phyloP scores from a whole-genome alignment of 1,140 invertebrate genomes.

The Drosophila sp. region DNA sequence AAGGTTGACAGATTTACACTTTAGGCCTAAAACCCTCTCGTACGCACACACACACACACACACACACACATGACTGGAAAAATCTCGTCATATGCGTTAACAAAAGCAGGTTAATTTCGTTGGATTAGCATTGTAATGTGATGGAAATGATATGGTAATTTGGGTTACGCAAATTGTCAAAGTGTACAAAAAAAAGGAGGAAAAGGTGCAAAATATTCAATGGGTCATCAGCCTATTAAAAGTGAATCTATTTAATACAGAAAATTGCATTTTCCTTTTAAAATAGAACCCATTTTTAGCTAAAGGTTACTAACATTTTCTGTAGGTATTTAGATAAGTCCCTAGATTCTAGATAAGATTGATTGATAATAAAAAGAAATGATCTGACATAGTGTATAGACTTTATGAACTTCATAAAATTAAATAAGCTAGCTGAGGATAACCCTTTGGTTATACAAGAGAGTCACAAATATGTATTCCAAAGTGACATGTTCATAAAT shows the following conservation, averaged over 20 bases:
- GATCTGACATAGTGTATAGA: too few relatives aligned
- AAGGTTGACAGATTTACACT: conserved; percentile 62
- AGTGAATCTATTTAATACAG: not conserved
- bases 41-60: not conserved
- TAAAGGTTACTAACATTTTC: not conserved
- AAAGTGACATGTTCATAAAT: too few relatives aligned
- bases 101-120: conserved; percentile 14
- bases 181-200: not conserved
- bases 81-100: conserved; percentile 13
- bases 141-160: conserved; percentile 37
- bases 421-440: too few relatives aligned
- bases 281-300: not conserved
- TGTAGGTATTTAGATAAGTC: not conserved
- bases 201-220: not conserved
- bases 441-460: too few relatives aligned
- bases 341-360: not conserved
- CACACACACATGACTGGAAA: not conserved
- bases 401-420: too few relatives aligned
- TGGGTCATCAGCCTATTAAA: conserved; percentile 9
- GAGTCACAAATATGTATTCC: too few relatives aligned
- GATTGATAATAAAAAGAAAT: too few relatives aligned
- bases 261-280: conserved; percentile 1
- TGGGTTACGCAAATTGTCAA: conserved; percentile 35
- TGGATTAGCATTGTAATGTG: conserved; percentile 54
- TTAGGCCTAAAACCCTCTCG: conserved; percentile 42